Base-by-base conservation (phyloP, 2,113 vertebrate genomes). In the Eublepharis macularius region DNA sequence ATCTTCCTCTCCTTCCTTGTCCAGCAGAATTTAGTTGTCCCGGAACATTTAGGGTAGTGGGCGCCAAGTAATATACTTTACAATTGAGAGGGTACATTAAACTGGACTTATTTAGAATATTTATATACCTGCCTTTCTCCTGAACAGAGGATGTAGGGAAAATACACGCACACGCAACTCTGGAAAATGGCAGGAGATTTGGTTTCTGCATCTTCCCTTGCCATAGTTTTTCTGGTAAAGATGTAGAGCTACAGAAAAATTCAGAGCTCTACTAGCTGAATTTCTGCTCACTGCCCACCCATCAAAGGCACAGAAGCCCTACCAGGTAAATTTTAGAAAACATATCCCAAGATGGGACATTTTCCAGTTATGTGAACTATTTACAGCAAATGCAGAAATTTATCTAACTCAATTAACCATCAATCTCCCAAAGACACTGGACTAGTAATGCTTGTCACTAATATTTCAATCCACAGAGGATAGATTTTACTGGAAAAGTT, bases 401-500 rank as follows among this genome's bases (percentile, higher is more conserved):
- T 69, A 87, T 45, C 70, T 91, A 47, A 73, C 21, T 76, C 17
- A 2, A 1, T 21, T 16, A 66, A 87, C 85, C 76, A 3, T 24
- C 73, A 73, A 21, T 45, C 72, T 68, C 11, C 63, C 51, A 32
- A 72, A 65, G 14, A 63, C 32, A 45, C 32, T 57, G 72, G 32
- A 1, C 36, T 21, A 63, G 13, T 66, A 89, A 83, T 36, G 70
- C 1, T 76, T 73, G 81, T 87, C 85, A 91, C 80, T 80, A 81
- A 84, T 41, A 86, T 74, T 83, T 90, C 85, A 87, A 90, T 60
- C 34, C 36, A 87, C 47, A 66, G 65, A 36, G 93, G 82, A 90
- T 0, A 86, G 81, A 90, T 89, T 47, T 92, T 47, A 86, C 90
- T 93, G 83, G 84, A 89, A 75, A 93, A 84, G 90, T 9, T 87